Base-by-base conservation (phyloP, 1,140 invertebrate species). In the Hormaphis cornu region DNA sequence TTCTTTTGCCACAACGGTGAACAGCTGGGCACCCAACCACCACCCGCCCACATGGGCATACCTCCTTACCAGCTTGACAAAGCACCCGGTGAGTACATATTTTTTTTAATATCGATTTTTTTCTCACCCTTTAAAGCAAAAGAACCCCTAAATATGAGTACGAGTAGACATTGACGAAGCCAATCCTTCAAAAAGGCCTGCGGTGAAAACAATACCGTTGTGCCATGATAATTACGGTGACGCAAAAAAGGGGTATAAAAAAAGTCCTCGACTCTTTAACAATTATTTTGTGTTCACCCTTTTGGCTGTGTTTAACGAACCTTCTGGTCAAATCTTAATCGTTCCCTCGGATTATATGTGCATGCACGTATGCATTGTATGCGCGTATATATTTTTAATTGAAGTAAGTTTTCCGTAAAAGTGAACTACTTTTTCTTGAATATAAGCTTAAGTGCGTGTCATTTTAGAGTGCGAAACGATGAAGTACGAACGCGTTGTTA, bases 41-140 rank as follows among this genome's bases (percentile, higher is more conserved):
- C 95, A 22, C 94, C 95, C 14, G 94, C 95, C 73, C 94, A 97
- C 79, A 97, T 95, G 91, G 94, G 94, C 74, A 95, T 96, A 74
- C 91, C 92, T 70, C 91, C 93, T 48, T 95, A 96, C 80, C 89
- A 93, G 78, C 81, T 91, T 78, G 89, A 91, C 79, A 88, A 89
- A 76, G 83, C 82, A 74, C 80, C 81, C 74, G 82, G 81, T 87
- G 80, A 86, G 86, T 86, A 81, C 74, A 35, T 66, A 24, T 66
- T 71, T 46, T 10, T 22, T 66, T 22, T 30, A 46, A 66, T 66
- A 66, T 66, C 61, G 61, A 66, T 66, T 66, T 66, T 63, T 66
- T 33, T 46, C 42, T 50, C 61, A 22, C 61, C 44, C 44, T 48
- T 48, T 33, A 50, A 48, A 66, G 28, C 42, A 50, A 66, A 48